Evolutionary conservation across 2,888 invertebrate genomes (phyloP).

Genomic region (Pheosia gnoma): DNA sequence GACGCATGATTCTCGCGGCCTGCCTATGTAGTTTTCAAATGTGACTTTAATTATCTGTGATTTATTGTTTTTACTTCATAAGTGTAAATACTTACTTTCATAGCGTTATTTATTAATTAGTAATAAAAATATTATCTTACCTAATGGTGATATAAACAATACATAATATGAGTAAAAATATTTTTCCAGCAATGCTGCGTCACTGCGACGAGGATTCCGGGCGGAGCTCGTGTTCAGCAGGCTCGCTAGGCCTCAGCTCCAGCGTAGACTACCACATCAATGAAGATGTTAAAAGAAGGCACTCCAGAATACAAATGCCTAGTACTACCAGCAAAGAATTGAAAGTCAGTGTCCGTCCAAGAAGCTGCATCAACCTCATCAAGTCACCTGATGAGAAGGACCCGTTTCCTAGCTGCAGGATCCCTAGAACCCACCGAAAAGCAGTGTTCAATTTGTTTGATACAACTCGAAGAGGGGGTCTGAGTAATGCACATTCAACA

Average conservation of each 20-base stretch:
- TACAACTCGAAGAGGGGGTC: constrained; percentile 65
- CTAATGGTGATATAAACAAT: too few relatives aligned
- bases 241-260: constrained; percentile 68
- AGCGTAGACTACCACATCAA: constrained; percentile 57
- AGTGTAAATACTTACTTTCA: too few relatives aligned
- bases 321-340: constrained; percentile 79
- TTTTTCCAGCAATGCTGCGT: constrained; percentile 66
- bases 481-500: constrained; percentile 77
- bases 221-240: constrained; percentile 77
- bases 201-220: constrained; percentile 79
- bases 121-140: too few relatives aligned
- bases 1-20: neutral
- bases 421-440: constrained; percentile 60
- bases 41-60: neutral
- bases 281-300: constrained; percentile 43
- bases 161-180: constrained; percentile 9
- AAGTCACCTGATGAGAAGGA: constrained; percentile 80
- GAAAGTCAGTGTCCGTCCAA: constrained; percentile 71
- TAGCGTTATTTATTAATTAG: too few relatives aligned
- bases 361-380: constrained; percentile 64
- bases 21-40: neutral
- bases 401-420: constrained; percentile 74
- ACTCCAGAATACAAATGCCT: constrained; percentile 63
- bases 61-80: too few relatives aligned
- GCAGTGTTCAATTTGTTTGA: constrained; percentile 69